Evolutionary conservation across 2,888 invertebrate species (phyloP).

Genomic region (Pharmacophagus antenor): DNA sequence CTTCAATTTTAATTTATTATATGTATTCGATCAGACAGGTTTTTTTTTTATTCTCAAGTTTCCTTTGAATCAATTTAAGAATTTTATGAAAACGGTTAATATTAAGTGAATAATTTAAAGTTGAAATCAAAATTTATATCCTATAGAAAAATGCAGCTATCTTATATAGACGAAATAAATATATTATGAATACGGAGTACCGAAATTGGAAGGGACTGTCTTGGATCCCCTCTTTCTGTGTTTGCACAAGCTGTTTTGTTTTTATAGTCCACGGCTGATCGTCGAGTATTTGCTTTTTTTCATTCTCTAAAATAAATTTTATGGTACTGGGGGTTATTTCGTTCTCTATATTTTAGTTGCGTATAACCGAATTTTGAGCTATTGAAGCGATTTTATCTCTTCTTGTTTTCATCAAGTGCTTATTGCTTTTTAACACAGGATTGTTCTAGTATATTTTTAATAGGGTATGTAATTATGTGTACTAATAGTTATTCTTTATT

Average conservation of each 20-base stretch:
- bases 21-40: too few species aligned
- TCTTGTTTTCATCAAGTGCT: background rate
- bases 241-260: constrained; percentile 53
- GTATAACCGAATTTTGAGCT: background rate
- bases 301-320: constrained; percentile 47
- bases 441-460: too few species aligned
- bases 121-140: background rate
- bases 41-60: too few species aligned
- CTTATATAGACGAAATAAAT: background rate
- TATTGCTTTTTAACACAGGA: background rate
- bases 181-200: constrained; percentile 33
- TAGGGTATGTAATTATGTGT: too few species aligned
- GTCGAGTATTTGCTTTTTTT: constrained; percentile 48
- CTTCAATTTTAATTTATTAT: too few species aligned
- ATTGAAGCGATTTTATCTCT: background rate
- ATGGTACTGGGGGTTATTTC: constrained; percentile 5
- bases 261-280: constrained; percentile 51
- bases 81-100: background rate
- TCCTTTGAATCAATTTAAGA: too few species aligned
- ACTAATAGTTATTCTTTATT: too few species aligned
- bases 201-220: constrained; percentile 49
- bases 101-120: background rate
- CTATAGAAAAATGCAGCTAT: background rate
- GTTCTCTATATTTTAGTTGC: background rate
- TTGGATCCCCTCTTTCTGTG: constrained; percentile 43